phyloP scores from a whole-genome alignment of 2,888 invertebrate species.

The Caenorhabditis sulstoni region DNA sequence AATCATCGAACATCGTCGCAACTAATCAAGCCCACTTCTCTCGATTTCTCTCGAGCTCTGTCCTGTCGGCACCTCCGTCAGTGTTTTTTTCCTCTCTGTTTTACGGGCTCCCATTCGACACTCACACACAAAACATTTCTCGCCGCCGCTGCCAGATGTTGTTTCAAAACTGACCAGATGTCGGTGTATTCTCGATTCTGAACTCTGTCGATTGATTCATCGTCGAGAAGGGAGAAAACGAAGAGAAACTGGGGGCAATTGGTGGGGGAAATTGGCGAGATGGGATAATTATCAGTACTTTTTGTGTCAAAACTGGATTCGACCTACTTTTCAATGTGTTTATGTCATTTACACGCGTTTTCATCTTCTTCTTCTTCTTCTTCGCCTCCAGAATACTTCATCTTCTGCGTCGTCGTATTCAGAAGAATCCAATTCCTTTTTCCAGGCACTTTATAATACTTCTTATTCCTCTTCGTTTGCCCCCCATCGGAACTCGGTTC shows the following conservation, averaged over 20 bases:
- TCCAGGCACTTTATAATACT: not conserved
- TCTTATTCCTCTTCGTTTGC: not conserved
- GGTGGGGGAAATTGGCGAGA: conserved; percentile 2
- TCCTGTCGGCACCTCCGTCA: conserved; percentile 23
- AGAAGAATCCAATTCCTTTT: no score
- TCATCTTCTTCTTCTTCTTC: no score
- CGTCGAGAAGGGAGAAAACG: not conserved
- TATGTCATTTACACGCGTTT: conserved; percentile 4
- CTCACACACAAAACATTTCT: conserved; percentile 17
- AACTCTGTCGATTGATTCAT: not conserved
- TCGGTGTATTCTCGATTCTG: not conserved
- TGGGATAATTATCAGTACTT: conserved; percentile 46
- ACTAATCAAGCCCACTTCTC: conserved; percentile 11
- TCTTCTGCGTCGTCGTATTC: no score
- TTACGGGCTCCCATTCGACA: conserved; percentile 18
- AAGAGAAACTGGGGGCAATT: conserved; percentile 18
- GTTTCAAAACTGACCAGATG: conserved; percentile 3
- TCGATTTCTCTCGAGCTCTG: conserved; percentile 9
- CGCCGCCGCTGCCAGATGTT: conserved; percentile 26
- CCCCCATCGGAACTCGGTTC: conserved; percentile 32
- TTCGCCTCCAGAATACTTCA: not conserved
- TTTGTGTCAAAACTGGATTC: conserved; percentile 34
- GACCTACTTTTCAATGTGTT: conserved; percentile 2
- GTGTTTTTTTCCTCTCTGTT: no score
- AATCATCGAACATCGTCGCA: conserved; percentile 38